Base-by-base conservation (phyloP, 2,113 vertebrate genomes). In the Psittacara wagleri region DNA sequence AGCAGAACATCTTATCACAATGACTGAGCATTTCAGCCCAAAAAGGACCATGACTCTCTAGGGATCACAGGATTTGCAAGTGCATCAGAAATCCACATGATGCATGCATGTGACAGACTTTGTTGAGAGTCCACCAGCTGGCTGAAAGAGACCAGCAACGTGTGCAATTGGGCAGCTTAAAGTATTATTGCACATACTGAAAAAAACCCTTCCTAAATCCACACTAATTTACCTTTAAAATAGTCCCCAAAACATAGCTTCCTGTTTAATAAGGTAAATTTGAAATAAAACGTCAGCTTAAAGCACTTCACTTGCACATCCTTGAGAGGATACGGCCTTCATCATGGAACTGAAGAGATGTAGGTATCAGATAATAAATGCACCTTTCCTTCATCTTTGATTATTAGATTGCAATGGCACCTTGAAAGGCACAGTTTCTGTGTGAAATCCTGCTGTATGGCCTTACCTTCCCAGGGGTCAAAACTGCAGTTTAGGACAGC, bases 1-100 rank as follows among this genome's bases (percentile, higher is more conserved):
- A 94, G 83, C 66, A 93, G 92, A 93, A 72, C 46, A 88, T 86
- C 73, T 68, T 69, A 37, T 48, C 3, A 2, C 62, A 69, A 46
- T 1, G 57, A 68, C 39, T 55, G 86, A 93, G 62, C 41, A 28
- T 44, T 75, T 86, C 62, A 73, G 62, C 57, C 74, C 78, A 6
- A 35, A 82, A 73, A 84, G 70, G 70, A 64, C 82, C 49, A 59
- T 31, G 39, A 31, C 27, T 78, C 76, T 76, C 66, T 52, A 48
- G 80, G 57, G 77, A 84, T 66, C n/a, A 55, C 57, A 68, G 37
- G 48, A 64, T 73, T 93, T 87, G 35, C 66, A 93, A 91, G 66
- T 1, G 4, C 41, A 63, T 39, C 3, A 11, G 77, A 82, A 90
- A 84, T 67, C 43, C 73, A 72, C 6, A 13, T 66, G 85, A 92